Evolutionary conservation across 2,888 invertebrate species (phyloP).

Genomic region (Polyommatus icarus): DNA sequence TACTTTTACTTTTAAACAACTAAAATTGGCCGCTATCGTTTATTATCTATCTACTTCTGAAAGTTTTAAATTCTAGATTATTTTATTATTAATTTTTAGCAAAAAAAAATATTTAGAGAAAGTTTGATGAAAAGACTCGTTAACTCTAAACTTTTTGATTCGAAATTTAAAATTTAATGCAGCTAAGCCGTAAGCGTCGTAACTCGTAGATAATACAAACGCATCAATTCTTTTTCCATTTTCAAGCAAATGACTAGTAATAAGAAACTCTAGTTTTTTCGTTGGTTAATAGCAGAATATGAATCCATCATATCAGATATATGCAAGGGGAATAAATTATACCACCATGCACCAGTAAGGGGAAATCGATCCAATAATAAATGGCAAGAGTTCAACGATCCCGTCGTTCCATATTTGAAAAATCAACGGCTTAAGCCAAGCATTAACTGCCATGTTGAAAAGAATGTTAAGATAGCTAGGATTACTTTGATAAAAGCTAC

Average conservation of each 20-base stretch:
- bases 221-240: not conserved
- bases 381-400: slow-evolving; percentile 13
- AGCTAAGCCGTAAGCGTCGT: too few species aligned
- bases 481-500: not conserved
- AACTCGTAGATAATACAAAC: too few species aligned
- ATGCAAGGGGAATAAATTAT: slow-evolving; percentile 1
- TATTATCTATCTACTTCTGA: not conserved
- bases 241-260: not conserved
- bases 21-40: not conserved
- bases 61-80: not conserved
- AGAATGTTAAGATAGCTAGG: not conserved
- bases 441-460: not conserved
- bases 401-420: not conserved
- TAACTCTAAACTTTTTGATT: not conserved
- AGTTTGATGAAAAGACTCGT: not conserved
- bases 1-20: not conserved
- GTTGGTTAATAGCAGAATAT: not conserved
- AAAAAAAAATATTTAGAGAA: not conserved
- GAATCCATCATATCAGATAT: not conserved
- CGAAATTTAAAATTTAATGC: not conserved
- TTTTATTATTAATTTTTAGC: not conserved
- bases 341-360: slow-evolving; percentile 10
- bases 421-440: not conserved
- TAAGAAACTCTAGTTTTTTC: not conserved
- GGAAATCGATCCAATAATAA: slow-evolving; percentile 21